Evolutionary conservation across 2,797 vertebrate genomes (phyloP), one percentile per base, ranked within the genome.

Genomic region (Lagocephalus sceleratus): DNA sequence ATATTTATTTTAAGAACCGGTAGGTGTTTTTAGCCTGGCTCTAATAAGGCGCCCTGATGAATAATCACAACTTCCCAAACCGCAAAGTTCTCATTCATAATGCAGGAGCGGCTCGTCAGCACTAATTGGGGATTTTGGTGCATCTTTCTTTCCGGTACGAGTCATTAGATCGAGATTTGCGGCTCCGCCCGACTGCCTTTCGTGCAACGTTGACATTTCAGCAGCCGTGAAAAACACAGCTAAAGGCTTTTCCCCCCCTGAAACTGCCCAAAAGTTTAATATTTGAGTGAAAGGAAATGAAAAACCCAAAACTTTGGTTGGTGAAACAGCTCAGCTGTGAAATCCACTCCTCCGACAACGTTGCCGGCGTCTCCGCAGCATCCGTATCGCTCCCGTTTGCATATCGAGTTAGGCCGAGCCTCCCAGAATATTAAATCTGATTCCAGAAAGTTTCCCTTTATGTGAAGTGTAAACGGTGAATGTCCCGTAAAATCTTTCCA

Each of bases 31-130:
- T 67, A 76, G 73, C 59, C 4, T 53, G 68, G 54, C 50, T 71
- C 82, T 87, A 87, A 90, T 89, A 77, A 88, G 49, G 38, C n/a
- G 60, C 59, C 47, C 64, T 68, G 83, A 78, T 83, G 40, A 79
- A 73, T 78, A 78, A 70, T 67, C 61, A 71, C 54, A 78, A 53
- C 66, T n/a, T n/a, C n/a, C 68, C 62, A 75, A 69, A 62, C 67
- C 51, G 57, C 66, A 50, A n/a, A 49, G 64, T 61, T 76, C 29
- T 81, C 67, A 80, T 87, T 55, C 74, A 86, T 82, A 82, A 88
- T 84, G 62, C 66, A 79, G 44, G 14, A 32, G n/a, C 15, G 55
- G 19, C 23, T 39, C 46, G 16, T 55, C 32, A 52, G 53, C 29
- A 53, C 22, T 73, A 43, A 77, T 63, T 52, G 20, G 42, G 42